Percentiles rank a stretch among this genome's conserved stretches.
Evolutionary conservation across 2,888 invertebrate genomes (phyloP).

Genomic region (Lasioglossum zephyrum): DNA sequence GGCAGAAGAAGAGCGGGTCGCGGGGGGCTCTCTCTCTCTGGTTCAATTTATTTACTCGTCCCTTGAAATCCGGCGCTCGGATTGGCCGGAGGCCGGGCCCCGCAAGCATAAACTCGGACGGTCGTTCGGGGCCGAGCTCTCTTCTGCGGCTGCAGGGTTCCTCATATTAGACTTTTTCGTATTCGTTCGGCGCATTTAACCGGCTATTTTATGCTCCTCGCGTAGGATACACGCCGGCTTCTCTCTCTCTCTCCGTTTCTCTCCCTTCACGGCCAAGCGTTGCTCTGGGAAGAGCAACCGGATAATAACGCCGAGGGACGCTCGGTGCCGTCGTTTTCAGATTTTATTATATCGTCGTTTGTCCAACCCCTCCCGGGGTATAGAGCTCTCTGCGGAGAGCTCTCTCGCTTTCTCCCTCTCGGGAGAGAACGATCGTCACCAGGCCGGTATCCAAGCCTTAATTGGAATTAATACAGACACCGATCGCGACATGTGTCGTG

Average conservation of each 20-base stretch:
- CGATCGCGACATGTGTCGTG: constrained; percentile 52
- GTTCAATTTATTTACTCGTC: constrained; percentile 72
- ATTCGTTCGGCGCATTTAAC: constrained; percentile 73
- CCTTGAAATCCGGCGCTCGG: constrained; percentile 60
- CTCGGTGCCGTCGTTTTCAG: constrained; percentile 76
- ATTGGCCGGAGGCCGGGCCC: constrained; percentile 54
- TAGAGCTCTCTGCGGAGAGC: constrained; percentile 37
- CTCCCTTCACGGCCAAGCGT: constrained; percentile 38
- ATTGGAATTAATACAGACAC: constrained; percentile 71
- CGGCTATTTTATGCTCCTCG: constrained; percentile 71
- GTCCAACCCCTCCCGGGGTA: constrained; percentile 37
- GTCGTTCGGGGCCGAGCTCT: constrained; percentile 40
- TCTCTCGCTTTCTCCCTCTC: background rate
- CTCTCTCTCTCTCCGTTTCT: background rate
- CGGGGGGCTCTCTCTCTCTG: constrained; percentile 20
- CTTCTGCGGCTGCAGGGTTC: constrained; percentile 53
- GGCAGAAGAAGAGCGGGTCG: constrained; percentile 29
- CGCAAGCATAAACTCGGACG: constrained; percentile 63
- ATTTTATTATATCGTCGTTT: constrained; percentile 76
- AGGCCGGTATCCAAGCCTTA: constrained; percentile 58
- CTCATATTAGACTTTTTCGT: constrained; percentile 74
- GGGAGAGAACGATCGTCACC: background rate
- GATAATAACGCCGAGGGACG: constrained; percentile 74
- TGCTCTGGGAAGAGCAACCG: constrained; percentile 62
- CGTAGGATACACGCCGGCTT: constrained; percentile 49